Conservation (phyloP, 2,888 invertebrate species). For the Ecliptopera silaceata region DNA sequence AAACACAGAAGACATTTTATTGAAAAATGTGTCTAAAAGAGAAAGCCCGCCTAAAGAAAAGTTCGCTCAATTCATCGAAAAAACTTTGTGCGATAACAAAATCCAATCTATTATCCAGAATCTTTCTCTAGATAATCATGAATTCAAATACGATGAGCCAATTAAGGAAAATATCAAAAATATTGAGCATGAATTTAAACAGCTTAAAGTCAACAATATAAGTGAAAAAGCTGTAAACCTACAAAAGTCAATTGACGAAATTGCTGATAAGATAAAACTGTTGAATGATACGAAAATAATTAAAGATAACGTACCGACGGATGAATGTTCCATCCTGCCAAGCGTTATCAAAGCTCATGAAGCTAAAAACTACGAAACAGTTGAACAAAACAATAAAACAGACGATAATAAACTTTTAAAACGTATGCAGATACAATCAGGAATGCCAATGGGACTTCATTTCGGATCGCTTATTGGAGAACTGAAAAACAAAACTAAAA, state of each 20-base stretch:
- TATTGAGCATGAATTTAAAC: constrained; percentile 40
- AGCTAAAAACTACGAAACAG: constrained; percentile 18
- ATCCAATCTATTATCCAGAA: constrained; percentile 75
- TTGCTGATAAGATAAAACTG: constrained; percentile 55
- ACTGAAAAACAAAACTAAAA: constrained; percentile 70
- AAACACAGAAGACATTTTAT: constrained; percentile 41
- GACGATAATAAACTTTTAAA: constrained; percentile 57
- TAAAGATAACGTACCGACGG: constrained; percentile 27
- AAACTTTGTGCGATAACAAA: constrained; percentile 74
- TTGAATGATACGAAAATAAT: constrained; percentile 42
- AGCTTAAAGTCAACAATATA: constrained; percentile 40
- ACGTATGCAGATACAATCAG: constrained; percentile 66
- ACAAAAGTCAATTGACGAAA: constrained; percentile 55
- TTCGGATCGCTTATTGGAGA: constrained; percentile 78
- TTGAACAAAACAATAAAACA: constrained; percentile 24
- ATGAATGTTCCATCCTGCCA: constrained; percentile 30
- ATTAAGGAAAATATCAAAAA: constrained; percentile 35
- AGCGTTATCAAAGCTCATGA: constrained; percentile 26
- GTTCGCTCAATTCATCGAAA: constrained; percentile 72
- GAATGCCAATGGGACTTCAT: constrained; percentile 63
- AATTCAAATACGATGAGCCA: constrained; percentile 43
- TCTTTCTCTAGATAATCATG: constrained; percentile 64
- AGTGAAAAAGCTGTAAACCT: constrained; percentile 53
- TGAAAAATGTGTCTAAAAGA: constrained; percentile 50
- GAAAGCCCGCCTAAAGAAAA: constrained; percentile 76